A percentile compares a stretch with the other conserved stretches of the same genome.
These are phyloP conservation scores for Tolypeutes matacus DNA, from an alignment of 2,797 vertebrate species.

Conservation along the genomic window DNA sequence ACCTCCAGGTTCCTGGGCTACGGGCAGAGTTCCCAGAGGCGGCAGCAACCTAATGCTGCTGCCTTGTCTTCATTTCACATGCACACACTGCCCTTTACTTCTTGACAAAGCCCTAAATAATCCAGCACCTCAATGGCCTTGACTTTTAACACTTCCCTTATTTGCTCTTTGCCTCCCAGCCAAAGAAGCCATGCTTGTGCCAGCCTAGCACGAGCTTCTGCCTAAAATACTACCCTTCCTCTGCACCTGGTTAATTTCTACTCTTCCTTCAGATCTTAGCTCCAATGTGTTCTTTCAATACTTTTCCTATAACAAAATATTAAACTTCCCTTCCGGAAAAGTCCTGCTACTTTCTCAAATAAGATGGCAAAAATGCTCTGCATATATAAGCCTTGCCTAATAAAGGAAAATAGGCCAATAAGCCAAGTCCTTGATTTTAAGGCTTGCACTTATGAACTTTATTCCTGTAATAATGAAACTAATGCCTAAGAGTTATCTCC, in stretches of 20 bases:
- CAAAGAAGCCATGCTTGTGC: neutral
- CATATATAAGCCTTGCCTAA: no score
- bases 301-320: no score
- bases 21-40: neutral
- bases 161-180: neutral
- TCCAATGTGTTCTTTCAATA: neutral
- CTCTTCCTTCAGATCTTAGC: neutral
- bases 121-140: neutral
- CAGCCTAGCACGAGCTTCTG: neutral
- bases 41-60: neutral
- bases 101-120: neutral
- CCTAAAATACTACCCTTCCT: neutral
- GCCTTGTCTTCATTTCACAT: neutral
- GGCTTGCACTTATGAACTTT: no score
- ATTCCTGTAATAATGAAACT: no score
- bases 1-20: neutral
- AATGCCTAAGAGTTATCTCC: no score
- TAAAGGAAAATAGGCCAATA: no score
- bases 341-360: no score
- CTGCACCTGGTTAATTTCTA: neutral
- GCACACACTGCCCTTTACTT: neutral
- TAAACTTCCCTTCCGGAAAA: no score
- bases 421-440: no score
- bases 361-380: no score
- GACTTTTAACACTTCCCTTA: neutral